Percentiles rank a stretch among this genome's conserved stretches.
Evolutionary conservation across 2,113 vertebrate species (phyloP).

Genomic region (Puffinus mauretanicus): DNA sequence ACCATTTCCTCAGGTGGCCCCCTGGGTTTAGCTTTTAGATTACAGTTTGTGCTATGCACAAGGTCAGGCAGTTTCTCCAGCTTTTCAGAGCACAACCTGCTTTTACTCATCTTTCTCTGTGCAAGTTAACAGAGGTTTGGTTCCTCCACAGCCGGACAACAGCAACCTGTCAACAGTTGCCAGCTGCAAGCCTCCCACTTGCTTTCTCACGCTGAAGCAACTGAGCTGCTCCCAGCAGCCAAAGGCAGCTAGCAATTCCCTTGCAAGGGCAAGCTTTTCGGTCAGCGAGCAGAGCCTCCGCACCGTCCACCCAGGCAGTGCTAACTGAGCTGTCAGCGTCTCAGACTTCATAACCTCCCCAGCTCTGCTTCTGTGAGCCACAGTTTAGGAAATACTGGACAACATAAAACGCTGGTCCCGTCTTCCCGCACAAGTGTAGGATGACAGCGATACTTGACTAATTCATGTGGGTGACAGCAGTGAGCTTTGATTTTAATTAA

Average conservation of each 20-base stretch:
- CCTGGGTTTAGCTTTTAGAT: not conserved
- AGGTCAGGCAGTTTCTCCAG: not conserved
- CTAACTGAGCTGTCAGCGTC: not conserved
- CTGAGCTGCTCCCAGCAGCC: not conserved
- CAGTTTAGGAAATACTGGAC: not conserved
- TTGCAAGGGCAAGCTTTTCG: not conserved
- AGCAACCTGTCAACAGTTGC: too few relatives aligned
- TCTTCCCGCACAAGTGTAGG: not conserved
- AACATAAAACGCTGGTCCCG: not conserved
- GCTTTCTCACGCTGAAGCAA: not conserved
- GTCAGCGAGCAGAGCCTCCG: too few relatives aligned
- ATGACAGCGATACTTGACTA: accelerated
- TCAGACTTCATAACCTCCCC: not conserved
- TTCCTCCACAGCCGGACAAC: accelerated
- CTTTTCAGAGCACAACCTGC: not conserved
- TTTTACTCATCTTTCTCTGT: not conserved
- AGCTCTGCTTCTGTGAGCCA: not conserved
- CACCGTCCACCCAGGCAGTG: accelerated
- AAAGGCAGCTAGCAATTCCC: not conserved
- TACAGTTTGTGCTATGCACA: not conserved
- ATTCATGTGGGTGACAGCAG: accelerated
- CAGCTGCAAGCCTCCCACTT: not conserved
- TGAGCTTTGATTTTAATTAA: not conserved
- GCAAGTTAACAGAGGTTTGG: not conserved
- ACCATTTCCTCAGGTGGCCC: not conserved